Conservation (phyloP, 2,888 invertebrate species). For the Pseudoips prasinana region DNA sequence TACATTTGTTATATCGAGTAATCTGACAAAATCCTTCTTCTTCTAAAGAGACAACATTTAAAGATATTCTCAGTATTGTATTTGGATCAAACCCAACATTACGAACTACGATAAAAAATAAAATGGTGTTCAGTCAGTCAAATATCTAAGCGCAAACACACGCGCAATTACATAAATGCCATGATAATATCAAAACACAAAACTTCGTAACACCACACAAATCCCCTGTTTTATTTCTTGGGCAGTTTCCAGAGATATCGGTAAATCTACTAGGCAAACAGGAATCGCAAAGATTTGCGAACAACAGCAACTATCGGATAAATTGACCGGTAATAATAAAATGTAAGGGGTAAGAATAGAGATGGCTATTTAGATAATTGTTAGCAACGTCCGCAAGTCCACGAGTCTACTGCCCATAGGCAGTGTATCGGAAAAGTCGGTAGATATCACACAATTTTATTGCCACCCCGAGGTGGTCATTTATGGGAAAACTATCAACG, state of each 20-base stretch:
- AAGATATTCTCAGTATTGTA: no score
- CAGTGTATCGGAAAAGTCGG: conserved; percentile 78
- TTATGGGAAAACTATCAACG: conserved; percentile 78
- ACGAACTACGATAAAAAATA: no score
- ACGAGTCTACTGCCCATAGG: conserved; percentile 37
- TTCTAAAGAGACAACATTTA: no score
- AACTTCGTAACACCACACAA: conserved; percentile 41
- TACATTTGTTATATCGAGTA: no score
- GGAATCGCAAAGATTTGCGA: conserved; percentile 73
- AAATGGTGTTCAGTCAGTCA: no score
- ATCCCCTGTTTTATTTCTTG: conserved; percentile 62
- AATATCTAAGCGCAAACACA: no score
- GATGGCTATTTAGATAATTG: conserved; percentile 83
- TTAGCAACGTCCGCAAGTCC: conserved; percentile 63
- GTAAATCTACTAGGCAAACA: conserved; percentile 73
- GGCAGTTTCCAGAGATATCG: conserved; percentile 63
- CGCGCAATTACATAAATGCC: conserved; percentile 26
- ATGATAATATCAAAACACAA: conserved; percentile 31
- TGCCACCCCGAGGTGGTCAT: conserved; percentile 72
- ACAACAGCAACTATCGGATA: conserved; percentile 63
- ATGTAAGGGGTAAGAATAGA: conserved; percentile 82
- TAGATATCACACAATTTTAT: conserved; percentile 69
- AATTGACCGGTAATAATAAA: conserved; percentile 83
- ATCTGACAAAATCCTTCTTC: no score
- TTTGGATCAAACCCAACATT: no score